phyloP scores from a whole-genome alignment of 2,888 invertebrate genomes.

The Argynnis bischoffii region DNA sequence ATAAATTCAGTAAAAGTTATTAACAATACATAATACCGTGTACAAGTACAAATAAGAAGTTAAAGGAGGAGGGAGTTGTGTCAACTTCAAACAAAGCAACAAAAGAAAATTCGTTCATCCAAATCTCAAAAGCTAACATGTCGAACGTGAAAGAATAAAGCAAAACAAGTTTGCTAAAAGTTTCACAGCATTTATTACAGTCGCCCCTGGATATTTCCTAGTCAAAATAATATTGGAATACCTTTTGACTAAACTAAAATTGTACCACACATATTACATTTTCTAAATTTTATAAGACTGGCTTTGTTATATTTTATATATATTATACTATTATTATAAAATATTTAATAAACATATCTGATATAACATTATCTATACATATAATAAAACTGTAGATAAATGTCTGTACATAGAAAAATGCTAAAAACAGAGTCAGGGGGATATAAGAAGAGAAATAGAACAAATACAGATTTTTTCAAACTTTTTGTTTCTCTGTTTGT shows the following conservation, averaged over 20 bases:
- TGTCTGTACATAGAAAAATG: too few species aligned
- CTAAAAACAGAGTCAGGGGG: too few species aligned
- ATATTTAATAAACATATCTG: too few species aligned
- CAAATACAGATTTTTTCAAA: too few species aligned
- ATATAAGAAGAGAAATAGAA: too few species aligned
- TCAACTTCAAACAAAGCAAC: constrained; percentile 39
- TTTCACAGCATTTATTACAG: constrained; percentile 71
- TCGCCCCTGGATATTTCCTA: constrained; percentile 43
- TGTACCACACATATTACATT: constrained; percentile 15
- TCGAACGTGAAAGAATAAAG: constrained; percentile 55
- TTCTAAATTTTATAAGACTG: constrained; percentile 16
- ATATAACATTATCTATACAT: too few species aligned
- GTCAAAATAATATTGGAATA: constrained; percentile 29
- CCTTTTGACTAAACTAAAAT: constrained; percentile 20
- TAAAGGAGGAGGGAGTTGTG: constrained; percentile 32
- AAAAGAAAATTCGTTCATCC: constrained; percentile 39
- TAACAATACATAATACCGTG: constrained; percentile 22
- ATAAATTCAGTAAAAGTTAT: constrained; percentile 1
- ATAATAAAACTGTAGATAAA: too few species aligned
- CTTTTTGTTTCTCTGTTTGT: too few species aligned
- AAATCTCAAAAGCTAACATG: constrained; percentile 70
- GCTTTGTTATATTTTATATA: constrained; percentile 10
- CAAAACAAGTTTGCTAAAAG: constrained; percentile 66
- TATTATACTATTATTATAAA: neutral
- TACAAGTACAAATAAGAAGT: constrained; percentile 26